These are phyloP conservation scores for Harpagifer antarcticus DNA, from an alignment of 2,797 vertebrate species.

Conservation along the genomic window DNA sequence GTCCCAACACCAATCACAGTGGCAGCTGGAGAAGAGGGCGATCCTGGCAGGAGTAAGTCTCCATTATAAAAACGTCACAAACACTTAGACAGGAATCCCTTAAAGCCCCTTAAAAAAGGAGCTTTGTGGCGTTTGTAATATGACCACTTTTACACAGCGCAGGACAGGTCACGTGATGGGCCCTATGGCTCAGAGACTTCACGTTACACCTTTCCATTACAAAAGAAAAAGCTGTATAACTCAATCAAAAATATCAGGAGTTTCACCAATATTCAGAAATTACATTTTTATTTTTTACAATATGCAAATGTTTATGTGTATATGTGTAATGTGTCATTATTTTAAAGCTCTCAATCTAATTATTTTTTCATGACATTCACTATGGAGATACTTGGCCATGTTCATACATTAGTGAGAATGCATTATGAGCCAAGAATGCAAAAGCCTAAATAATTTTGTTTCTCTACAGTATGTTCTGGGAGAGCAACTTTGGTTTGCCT, in stretches of 20 bases:
- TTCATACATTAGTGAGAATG: not conserved
- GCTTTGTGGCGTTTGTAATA: not conserved
- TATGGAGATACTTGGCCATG: not conserved
- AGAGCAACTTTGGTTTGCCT: not conserved
- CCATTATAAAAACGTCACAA: conserved; percentile 26
- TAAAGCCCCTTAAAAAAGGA: not conserved
- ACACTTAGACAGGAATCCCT: not conserved
- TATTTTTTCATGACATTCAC: not conserved
- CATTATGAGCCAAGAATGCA: not conserved
- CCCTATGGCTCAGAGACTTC: not conserved
- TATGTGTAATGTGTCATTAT: too few relatives aligned
- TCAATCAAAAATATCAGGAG: not conserved
- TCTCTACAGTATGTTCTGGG: not conserved
- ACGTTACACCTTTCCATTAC: not conserved
- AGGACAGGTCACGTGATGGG: not conserved
- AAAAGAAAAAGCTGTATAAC: conserved; percentile 3
- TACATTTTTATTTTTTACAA: not conserved
- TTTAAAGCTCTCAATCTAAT: not conserved
- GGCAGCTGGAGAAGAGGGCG: conserved; percentile 40
- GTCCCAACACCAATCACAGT: conserved; percentile 37
- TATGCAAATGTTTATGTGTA: too few relatives aligned
- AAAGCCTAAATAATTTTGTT: not conserved
- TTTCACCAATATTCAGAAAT: not conserved
- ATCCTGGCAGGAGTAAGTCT: conserved; percentile 71
- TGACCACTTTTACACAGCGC: not conserved